Evolutionary conservation across 2,888 invertebrate species (phyloP), one percentile per base, ranked within the genome.

Genomic region (Eupithecia subumbrata): DNA sequence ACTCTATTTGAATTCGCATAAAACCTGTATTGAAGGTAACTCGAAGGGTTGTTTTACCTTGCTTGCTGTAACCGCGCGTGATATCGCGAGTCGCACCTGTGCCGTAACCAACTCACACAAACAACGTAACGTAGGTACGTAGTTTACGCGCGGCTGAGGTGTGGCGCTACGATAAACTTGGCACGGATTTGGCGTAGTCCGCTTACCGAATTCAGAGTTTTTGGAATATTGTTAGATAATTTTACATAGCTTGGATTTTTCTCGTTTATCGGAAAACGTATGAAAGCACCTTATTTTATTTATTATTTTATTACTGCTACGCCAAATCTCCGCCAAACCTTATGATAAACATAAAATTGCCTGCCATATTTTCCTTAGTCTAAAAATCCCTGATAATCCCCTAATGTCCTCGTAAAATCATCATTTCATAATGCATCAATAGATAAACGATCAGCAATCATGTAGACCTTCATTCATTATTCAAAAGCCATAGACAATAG

Each of bases 111-210:
- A 75, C 72, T 74, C 48, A 73, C 73, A 76, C 71, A 77, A 79
- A 79, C 78, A 77, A 79, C 78, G 71, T 56, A 56, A 11, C 37
- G 37, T 37, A 37, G 37, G 52, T 52, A 52, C 52, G 16, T 73
- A 78, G 56, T 69, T 71, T 64, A 69, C 73, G 72, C 73, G 73
- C 25, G 72, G 76, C 72, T 73, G 79, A 80, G 80, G 78, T 80
- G 78, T 79, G 80, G 78, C 77, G 77, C 76, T 79, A 70, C 74
- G 74, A 71, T 76, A 81, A 74, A 77, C 78, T 81, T 75, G 82
- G 80, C 81, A 82, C 81, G 82, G 80, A 84, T 82, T 85, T 84
- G 82, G 81, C 75, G 73, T 66, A 71, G 18, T 22, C 64, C 34
- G 25, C 68, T 68, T 68, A 68, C 43, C 43, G 43, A 68, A 68